Conservation (phyloP, 2,797 vertebrate species). For the Toxotes lorentzi region DNA sequence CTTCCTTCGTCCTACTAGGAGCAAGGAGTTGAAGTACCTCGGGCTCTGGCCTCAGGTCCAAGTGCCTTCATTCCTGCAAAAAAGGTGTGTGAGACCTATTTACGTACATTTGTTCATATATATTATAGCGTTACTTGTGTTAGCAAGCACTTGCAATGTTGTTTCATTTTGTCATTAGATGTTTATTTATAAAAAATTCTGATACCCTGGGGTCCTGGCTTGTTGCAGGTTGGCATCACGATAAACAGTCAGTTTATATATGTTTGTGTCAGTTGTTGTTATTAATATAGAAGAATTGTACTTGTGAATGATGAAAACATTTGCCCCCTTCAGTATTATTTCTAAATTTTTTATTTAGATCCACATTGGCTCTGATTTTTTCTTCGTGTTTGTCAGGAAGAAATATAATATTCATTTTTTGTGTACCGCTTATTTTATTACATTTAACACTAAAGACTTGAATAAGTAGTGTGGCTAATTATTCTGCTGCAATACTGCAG, state of each 20-base stretch:
- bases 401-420: background rate
- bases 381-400: background rate
- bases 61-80: constrained; percentile 88
- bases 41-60: constrained; percentile 82
- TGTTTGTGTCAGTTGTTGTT: background rate
- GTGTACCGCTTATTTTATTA: background rate
- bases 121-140: background rate
- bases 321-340: background rate
- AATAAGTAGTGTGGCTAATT: background rate
- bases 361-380: background rate
- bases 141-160: too few species aligned
- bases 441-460: background rate
- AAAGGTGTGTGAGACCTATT: constrained; percentile 61
- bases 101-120: background rate
- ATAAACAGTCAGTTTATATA: too few species aligned
- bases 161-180: too few species aligned
- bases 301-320: too few species aligned
- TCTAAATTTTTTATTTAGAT: background rate
- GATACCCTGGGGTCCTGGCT: too few species aligned
- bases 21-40: constrained; percentile 77
- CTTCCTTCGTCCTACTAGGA: constrained; percentile 72
- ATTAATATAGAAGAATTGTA: background rate
- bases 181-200: too few species aligned
- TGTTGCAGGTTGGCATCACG: too few species aligned
- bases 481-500: constrained; percentile 32